Evolutionary conservation across 2,113 vertebrate genomes (phyloP).

Genomic region (Phoxinus phoxinus): DNA sequence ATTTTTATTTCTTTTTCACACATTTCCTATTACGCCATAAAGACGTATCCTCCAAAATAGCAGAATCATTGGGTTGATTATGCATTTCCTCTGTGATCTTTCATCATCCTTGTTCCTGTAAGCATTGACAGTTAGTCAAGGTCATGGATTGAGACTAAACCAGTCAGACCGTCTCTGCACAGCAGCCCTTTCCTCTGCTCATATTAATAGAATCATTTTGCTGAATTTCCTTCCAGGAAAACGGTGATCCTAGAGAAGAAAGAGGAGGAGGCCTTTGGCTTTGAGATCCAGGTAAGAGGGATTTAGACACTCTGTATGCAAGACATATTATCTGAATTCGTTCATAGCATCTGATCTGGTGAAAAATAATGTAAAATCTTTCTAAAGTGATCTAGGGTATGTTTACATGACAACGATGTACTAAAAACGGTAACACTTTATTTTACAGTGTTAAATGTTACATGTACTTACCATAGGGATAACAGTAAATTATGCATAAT

Average conservation of each 20-base stretch:
- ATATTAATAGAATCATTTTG: conserved; percentile 3
- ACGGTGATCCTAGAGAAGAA: conserved; percentile 87
- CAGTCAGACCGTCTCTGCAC: not conserved
- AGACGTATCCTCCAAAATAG: not conserved
- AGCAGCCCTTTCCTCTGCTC: not conserved
- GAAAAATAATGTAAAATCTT: not conserved
- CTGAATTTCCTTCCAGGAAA: conserved; percentile 76
- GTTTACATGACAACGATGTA: too few relatives aligned
- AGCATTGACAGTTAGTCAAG: not conserved
- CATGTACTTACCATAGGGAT: too few relatives aligned
- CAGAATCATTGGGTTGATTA: not conserved
- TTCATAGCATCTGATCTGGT: not conserved
- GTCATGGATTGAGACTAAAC: not conserved
- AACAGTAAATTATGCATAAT: too few relatives aligned
- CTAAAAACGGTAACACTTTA: too few relatives aligned
- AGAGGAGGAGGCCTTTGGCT: conserved; percentile 89
- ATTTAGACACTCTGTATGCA: conserved; percentile 17
- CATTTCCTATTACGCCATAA: not conserved
- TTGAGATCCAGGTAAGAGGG: conserved; percentile 93
- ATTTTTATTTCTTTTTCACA: not conserved
- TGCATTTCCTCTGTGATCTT: conserved; percentile 11
- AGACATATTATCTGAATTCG: conserved; percentile 40
- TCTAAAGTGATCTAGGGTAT: not conserved
- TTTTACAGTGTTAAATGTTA: too few relatives aligned
- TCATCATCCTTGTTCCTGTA: conserved; percentile 14